phyloP scores from a whole-genome alignment of 1,140 invertebrate species.

The Zaprionus ghesquierei region DNA sequence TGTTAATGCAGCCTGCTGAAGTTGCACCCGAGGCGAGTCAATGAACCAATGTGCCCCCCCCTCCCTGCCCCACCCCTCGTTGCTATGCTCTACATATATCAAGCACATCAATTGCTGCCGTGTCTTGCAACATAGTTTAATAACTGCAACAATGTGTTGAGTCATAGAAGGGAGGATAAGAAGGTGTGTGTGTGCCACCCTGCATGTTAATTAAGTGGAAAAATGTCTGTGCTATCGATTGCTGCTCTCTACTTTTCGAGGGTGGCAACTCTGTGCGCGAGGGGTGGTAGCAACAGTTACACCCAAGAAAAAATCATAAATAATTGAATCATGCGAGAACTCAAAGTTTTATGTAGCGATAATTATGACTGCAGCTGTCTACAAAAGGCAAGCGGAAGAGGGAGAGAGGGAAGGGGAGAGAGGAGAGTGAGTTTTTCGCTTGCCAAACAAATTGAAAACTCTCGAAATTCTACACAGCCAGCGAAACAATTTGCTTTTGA shows the following conservation, averaged over 20 bases:
- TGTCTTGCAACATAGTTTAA: constrained; percentile 50
- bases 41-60: constrained; percentile 33
- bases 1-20: constrained; percentile 74
- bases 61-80: constrained; percentile 37
- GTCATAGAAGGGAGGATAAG: constrained; percentile 2
- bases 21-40: constrained; percentile 24
- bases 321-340: constrained; percentile 41
- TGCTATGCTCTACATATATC: not conserved
- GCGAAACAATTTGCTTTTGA: constrained; percentile 9
- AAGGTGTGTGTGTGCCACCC: constrained; percentile 20
- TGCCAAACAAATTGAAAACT: constrained; percentile 4
- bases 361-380: constrained; percentile 31
- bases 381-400: not conserved
- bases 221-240: constrained; percentile 41
- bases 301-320: constrained; percentile 34
- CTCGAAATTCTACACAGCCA: constrained; percentile 8
- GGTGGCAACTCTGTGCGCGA: not conserved
- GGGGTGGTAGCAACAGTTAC: not conserved
- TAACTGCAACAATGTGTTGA: constrained; percentile 73
- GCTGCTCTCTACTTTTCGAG: not conserved
- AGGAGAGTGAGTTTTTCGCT: not conserved
- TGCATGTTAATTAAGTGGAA: constrained; percentile 74
- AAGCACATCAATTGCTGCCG: not conserved
- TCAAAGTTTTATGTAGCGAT: constrained; percentile 26
- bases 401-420: not conserved